Conservation (phyloP, 1,140 invertebrate species). For the Penaeus japonicus region DNA sequence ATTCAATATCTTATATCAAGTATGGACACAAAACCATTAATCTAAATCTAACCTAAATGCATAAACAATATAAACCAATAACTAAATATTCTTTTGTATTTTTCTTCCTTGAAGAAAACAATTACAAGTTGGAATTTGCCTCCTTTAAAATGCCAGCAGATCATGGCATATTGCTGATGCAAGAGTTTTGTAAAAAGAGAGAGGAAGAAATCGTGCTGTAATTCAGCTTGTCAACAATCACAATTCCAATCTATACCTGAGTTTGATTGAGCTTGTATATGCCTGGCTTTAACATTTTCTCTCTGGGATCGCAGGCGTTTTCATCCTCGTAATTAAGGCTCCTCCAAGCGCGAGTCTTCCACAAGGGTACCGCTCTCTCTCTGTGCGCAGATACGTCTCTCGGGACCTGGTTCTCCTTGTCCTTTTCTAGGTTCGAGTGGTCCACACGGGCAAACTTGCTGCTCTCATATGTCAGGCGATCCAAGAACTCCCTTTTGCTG, state of each 20-base stretch:
- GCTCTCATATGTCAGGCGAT: constrained; percentile 43
- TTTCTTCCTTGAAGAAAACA: too few relatives aligned
- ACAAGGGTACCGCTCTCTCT: constrained; percentile 37
- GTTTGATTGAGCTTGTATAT: constrained; percentile 55
- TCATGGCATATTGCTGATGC: too few relatives aligned
- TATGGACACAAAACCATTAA: too few relatives aligned
- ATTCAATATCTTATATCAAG: too few relatives aligned
- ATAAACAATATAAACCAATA: too few relatives aligned
- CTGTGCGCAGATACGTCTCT: constrained; percentile 15
- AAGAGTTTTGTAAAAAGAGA: too few relatives aligned
- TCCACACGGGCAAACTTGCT: constrained; percentile 46
- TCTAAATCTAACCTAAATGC: too few relatives aligned
- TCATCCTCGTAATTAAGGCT: constrained; percentile 57
- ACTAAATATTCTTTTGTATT: too few relatives aligned
- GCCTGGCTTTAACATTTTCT: constrained; percentile 48
- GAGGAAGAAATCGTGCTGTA: not conserved
- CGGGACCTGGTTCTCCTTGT: constrained; percentile 57
- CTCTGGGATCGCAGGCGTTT: constrained; percentile 33
- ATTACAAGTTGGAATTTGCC: too few relatives aligned
- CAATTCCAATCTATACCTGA: constrained; percentile 16
- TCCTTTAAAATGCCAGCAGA: too few relatives aligned
- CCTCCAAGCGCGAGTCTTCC: constrained; percentile 56
- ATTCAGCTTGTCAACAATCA: not conserved
- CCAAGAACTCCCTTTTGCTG: constrained; percentile 39
- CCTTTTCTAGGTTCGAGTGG: constrained; percentile 33